Conservation (phyloP, 2,888 invertebrate species). For the Drosophila diplacantha region DNA sequence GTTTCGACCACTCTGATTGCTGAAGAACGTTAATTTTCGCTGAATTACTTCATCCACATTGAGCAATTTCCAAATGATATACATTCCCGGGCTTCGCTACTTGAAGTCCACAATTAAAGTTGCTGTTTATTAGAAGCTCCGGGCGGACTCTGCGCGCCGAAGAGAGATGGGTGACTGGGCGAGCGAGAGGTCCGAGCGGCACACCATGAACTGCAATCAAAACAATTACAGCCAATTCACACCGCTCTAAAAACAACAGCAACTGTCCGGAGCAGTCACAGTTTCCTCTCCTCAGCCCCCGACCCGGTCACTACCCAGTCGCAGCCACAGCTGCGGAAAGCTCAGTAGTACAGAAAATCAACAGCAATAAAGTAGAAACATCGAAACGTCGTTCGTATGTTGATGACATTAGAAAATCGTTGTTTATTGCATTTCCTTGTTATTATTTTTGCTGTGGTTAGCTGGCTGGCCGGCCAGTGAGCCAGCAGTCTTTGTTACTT, state of each 20-base stretch:
- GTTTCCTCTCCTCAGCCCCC: conserved; percentile 4
- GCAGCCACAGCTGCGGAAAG: conserved; percentile 28
- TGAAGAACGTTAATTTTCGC: conserved; percentile 24
- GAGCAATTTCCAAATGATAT: conserved; percentile 25
- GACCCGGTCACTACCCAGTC: conserved; percentile 5
- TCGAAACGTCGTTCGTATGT: conserved; percentile 44
- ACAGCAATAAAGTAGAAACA: conserved; percentile 39
- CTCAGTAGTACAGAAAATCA: conserved; percentile 24
- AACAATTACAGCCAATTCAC: conserved; percentile 71
- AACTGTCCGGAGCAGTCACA: conserved; percentile 25
- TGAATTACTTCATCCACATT: conserved; percentile 34
- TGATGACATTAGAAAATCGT: conserved; percentile 71
- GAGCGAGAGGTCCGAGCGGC: conserved; percentile 12
- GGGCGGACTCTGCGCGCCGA: not conserved
- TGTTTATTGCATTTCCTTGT: conserved; percentile 69
- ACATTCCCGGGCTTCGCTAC: conserved; percentile 25
- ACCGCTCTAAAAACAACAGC: conserved; percentile 53
- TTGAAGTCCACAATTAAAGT: conserved; percentile 41
- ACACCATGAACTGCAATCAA: conserved; percentile 71
- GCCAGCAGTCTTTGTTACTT: conserved; percentile 22
- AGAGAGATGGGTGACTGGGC: conserved; percentile 14
- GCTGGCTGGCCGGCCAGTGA: conserved; percentile 33
- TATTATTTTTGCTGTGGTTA: conserved; percentile 41
- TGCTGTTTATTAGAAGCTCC: conserved; percentile 46
- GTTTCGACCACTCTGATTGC: not conserved